Percentiles rank a stretch among this genome's conserved stretches.
These are phyloP conservation scores for Varanus komodoensis DNA, from an alignment of 2,113 vertebrate genomes.

Conservation along the genomic window DNA sequence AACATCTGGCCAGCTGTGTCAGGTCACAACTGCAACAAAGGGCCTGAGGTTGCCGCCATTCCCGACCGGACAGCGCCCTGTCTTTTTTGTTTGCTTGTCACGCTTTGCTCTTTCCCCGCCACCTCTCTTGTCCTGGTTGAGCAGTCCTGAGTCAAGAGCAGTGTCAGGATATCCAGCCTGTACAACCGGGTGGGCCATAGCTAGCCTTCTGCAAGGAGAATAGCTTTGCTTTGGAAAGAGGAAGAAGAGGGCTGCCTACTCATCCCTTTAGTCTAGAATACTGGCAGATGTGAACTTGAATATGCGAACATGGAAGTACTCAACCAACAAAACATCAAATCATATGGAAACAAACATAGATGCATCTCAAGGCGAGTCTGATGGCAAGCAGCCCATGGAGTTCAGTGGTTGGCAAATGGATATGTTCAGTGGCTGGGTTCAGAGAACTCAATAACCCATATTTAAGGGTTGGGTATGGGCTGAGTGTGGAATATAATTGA, in stretches of 20 bases:
- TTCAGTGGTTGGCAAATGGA: too few species aligned
- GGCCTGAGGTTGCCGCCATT: background rate
- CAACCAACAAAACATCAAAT: too few species aligned
- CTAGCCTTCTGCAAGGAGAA: background rate
- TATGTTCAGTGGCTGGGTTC: too few species aligned
- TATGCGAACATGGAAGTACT: background rate
- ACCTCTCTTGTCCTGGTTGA: background rate
- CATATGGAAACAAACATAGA: background rate
- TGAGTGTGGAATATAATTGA: too few species aligned
- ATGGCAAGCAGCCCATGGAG: background rate
- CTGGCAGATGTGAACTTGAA: background rate
- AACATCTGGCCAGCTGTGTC: background rate
- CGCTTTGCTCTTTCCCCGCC: too few species aligned
- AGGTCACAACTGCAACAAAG: background rate
- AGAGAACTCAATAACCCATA: too few species aligned
- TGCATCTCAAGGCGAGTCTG: background rate
- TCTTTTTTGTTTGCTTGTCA: too few species aligned
- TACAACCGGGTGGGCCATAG: background rate
- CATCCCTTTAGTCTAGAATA: background rate
- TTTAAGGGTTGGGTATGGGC: too few species aligned
- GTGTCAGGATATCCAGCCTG: background rate
- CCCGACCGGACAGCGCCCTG: background rate
- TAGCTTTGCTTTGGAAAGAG: background rate
- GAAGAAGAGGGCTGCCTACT: background rate
- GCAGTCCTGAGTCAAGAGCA: background rate